Conservation (phyloP, 2,113 vertebrate genomes). For the Carlito syrichta region DNA sequence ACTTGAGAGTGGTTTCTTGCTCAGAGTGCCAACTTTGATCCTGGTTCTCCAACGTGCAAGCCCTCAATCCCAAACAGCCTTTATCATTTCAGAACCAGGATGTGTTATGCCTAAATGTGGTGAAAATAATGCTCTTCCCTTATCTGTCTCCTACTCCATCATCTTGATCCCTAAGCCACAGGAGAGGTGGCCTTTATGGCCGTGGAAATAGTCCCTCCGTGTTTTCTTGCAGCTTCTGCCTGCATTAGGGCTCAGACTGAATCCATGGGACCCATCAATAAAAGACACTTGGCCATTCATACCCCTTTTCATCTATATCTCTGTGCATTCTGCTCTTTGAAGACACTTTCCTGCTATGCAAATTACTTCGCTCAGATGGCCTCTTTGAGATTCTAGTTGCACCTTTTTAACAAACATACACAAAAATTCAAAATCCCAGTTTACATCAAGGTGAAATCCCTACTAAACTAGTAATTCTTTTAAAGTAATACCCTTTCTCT, state of each 20-base stretch:
- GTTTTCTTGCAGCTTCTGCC: not conserved
- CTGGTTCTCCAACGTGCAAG: not conserved
- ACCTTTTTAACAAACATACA: not conserved
- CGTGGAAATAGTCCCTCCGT: not conserved
- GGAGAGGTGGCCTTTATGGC: not conserved
- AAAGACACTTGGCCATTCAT: not conserved
- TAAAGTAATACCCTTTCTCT: not conserved
- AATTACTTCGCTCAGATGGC: not conserved
- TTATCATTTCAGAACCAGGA: not conserved
- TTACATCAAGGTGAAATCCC: not conserved
- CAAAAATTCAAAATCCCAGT: not conserved
- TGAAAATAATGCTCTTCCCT: not conserved
- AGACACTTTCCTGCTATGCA: not conserved
- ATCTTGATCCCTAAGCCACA: not conserved
- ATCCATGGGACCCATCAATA: not conserved
- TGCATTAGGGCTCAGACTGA: not conserved
- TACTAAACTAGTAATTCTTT: not conserved
- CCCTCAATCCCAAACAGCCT: not conserved
- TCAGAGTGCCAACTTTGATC: not conserved
- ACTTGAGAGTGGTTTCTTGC: not conserved
- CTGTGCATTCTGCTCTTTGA: not conserved
- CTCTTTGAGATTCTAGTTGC: not conserved
- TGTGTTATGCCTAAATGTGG: not conserved
- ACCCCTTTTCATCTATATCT: not conserved
- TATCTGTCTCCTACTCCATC: not conserved